Evolutionary conservation across 1,140 invertebrate genomes (phyloP).

Genomic region (Bicyclus anynana): DNA sequence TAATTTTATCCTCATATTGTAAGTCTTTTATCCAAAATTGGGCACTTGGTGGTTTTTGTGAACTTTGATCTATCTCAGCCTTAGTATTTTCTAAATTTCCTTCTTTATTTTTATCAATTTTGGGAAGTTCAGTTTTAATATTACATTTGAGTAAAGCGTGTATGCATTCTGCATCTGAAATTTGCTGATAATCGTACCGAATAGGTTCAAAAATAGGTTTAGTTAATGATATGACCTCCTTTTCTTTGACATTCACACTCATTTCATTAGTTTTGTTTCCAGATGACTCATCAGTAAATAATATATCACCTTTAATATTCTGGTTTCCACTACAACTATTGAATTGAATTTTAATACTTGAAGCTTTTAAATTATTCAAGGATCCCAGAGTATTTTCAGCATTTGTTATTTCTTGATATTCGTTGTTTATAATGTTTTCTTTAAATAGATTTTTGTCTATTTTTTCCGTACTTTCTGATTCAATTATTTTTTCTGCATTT

Average conservation of each 20-base stretch:
- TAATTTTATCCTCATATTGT: background rate
- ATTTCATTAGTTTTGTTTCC: background rate
- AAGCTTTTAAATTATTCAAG: background rate
- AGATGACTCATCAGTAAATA: background rate
- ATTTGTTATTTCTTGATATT: constrained; percentile 14
- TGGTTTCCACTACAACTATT: too few relatives aligned
- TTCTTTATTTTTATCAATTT: background rate
- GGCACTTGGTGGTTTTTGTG: background rate
- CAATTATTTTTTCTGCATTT: background rate
- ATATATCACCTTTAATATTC: too few relatives aligned
- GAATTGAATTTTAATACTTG: background rate
- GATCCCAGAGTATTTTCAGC: constrained; percentile 16
- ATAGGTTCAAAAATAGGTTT: constrained; percentile 26
- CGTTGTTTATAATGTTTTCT: constrained; percentile 1
- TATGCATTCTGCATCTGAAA: constrained; percentile 41
- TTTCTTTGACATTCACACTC: background rate
- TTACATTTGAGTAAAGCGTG: constrained; percentile 12
- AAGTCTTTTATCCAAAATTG: background rate
- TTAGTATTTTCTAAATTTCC: background rate
- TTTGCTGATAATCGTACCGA: constrained; percentile 36
- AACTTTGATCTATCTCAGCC: background rate
- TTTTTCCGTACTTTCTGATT: background rate
- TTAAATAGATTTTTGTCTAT: background rate
- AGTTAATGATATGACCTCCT: background rate
- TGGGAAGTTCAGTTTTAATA: background rate